Base-by-base conservation (phyloP, 1,140 invertebrate genomes). In the Laupala kohalensis region DNA sequence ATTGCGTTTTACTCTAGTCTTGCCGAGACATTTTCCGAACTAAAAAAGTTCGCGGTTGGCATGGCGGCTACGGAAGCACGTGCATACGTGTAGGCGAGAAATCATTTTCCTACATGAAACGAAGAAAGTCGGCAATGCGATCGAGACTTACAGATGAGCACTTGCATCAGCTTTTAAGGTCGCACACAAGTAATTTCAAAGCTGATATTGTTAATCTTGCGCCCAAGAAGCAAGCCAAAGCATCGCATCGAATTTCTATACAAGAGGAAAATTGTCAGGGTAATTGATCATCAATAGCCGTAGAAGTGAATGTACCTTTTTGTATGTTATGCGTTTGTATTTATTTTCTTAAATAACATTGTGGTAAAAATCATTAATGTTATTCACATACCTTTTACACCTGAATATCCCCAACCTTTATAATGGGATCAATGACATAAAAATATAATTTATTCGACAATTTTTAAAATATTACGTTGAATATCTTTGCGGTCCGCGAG, bases 51-150 rank as follows among this genome's bases (percentile, higher is more conserved):
- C 25, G 53, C 0, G 62, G 19, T 0, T 64, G 53, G 30, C 25
- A 63, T 62, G 4, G 1, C 15, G 6, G 25, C 65, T 72, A 6
- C 69, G 15, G 29, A 6, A 19, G 74, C 65, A n/a, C 2, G 64
- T 4, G 23, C 23, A 65, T 23, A 65, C 25, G 23, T 65, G 25
- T 73, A n/a, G n/a, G n/a, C n/a, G 74, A 74, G 64, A 66, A 65
- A 28, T 69, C 6, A 26, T 24, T 67, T 70, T n/a, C 23, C 66
- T 23, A 23, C 25, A 29, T 30, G 29, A 27, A 67, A 28, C 13
- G 9, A n/a, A 67, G n/a, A n/a, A 24, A 68, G 27, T 65, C 2
- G 6, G 23, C 64, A 23, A 65, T 65, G 64, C 2, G 25, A n/a
- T 65, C 64, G 64, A 65, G 5, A 65, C 64, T 65, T 65, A 65